phyloP scores from a whole-genome alignment of 1,140 invertebrate genomes.

The Drosophila ambigua region DNA sequence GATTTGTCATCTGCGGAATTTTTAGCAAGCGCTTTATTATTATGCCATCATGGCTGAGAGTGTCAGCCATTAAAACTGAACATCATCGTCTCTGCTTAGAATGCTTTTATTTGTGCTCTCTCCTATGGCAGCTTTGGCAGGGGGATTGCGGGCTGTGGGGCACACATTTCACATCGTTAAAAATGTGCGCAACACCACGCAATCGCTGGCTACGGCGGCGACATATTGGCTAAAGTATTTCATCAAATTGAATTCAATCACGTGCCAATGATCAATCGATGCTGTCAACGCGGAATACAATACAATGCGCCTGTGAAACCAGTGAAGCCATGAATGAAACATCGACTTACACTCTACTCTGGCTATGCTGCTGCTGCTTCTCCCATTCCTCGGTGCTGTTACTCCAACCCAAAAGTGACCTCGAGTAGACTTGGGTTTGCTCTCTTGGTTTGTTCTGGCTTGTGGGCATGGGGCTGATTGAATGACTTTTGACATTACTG shows the following conservation, averaged over 20 bases:
- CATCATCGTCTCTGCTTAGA: slow-evolving; percentile 57
- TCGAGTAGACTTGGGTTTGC: slow-evolving; percentile 20
- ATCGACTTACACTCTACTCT: slow-evolving; percentile 17
- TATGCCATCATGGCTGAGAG: slow-evolving; percentile 36
- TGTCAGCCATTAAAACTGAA: slow-evolving; percentile 49
- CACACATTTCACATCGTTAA: slow-evolving; percentile 55
- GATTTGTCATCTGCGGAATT: slow-evolving; percentile 38
- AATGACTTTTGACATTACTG: slow-evolving; percentile 81
- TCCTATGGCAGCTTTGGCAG: neutral
- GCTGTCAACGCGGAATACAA: slow-evolving; percentile 59
- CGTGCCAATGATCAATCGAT: slow-evolving; percentile 81
- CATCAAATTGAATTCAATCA: slow-evolving; percentile 82
- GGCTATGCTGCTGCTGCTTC: no score
- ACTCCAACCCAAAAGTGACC: no score
- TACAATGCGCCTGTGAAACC: slow-evolving; percentile 50
- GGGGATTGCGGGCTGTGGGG: neutral
- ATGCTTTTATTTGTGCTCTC: slow-evolving; percentile 37
- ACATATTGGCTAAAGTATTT: slow-evolving; percentile 75
- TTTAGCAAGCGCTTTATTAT: slow-evolving; percentile 35
- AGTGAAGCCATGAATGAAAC: slow-evolving; percentile 66
- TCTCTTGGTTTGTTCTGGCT: slow-evolving; percentile 10
- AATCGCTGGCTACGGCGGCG: slow-evolving; percentile 12
- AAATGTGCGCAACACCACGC: slow-evolving; percentile 46
- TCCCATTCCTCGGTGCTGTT: no score
- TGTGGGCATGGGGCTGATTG: slow-evolving; percentile 59